phyloP scores from a whole-genome alignment of 2,797 vertebrate species.

The Megalops cyprinoides region DNA sequence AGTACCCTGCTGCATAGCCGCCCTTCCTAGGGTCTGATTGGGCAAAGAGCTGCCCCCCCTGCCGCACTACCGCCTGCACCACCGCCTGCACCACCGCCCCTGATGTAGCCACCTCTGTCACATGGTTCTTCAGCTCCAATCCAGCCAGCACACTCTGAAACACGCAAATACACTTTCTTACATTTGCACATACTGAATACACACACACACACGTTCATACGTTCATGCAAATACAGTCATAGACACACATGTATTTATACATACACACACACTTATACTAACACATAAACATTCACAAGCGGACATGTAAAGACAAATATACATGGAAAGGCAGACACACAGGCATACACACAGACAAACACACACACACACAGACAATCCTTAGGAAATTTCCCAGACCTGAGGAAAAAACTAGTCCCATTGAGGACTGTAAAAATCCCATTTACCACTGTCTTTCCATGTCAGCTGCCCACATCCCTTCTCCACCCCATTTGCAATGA shows the following conservation, averaged over 20 bases:
- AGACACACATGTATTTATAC: not conserved
- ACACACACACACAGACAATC: no score
- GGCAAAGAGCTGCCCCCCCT: slow-evolving; percentile 61
- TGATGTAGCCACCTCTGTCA: slow-evolving; percentile 31
- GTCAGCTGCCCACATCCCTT: no score
- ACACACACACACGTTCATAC: slow-evolving; percentile 8
- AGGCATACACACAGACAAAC: not conserved
- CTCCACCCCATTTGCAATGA: no score
- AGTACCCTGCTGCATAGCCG: slow-evolving; percentile 74
- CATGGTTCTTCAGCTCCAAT: slow-evolving; percentile 71
- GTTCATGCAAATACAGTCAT: not conserved
- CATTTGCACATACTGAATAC: not conserved
- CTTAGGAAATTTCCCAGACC: no score
- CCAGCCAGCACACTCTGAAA: slow-evolving; percentile 65
- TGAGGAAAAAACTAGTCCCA: no score
- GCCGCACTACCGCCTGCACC: slow-evolving; percentile 71
- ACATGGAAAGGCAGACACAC: not conserved
- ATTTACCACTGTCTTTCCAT: no score
- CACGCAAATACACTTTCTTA: no score
- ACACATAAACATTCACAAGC: slow-evolving; percentile 3
- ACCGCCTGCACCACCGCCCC: slow-evolving; percentile 74
- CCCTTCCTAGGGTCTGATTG: slow-evolving; percentile 77
- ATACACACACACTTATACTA: no score
- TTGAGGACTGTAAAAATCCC: no score
- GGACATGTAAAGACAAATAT: not conserved